Evolutionary conservation across 2,113 vertebrate genomes (phyloP).

Genomic region (Indicator indicator): DNA sequence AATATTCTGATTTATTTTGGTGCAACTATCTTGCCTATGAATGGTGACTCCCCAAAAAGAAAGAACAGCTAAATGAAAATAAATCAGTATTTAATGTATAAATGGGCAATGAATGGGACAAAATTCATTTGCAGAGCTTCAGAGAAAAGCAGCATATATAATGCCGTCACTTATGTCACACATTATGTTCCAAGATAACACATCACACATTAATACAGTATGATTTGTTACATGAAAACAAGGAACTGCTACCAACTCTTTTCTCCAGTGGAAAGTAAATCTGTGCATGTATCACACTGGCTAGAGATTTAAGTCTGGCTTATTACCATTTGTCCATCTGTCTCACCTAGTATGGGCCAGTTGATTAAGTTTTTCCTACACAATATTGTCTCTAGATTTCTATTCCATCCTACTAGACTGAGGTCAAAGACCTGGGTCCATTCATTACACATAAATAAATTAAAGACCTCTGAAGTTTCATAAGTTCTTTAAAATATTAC

Average conservation of each 20-base stretch:
- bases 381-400: not conserved
- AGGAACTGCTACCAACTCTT: not conserved
- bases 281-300: not conserved
- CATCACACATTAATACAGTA: not conserved
- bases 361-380: not conserved
- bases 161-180: not conserved
- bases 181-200: not conserved
- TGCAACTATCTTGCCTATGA: not conserved
- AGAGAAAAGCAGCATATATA: not conserved
- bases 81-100: not conserved
- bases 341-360: not conserved
- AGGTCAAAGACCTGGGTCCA: not conserved
- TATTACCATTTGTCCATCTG: not conserved
- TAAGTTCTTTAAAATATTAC: not conserved
- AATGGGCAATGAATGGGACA: not conserved
- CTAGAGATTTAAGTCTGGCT: not conserved
- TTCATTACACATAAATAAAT: not conserved
- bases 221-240: not conserved
- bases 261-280: not conserved
- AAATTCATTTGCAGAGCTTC: not conserved
- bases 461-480: not conserved
- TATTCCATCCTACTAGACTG: not conserved
- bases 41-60: not conserved
- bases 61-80: not conserved
- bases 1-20: not conserved